Base-by-base conservation (phyloP, 2,888 invertebrate genomes). In the Plebejus argus region DNA sequence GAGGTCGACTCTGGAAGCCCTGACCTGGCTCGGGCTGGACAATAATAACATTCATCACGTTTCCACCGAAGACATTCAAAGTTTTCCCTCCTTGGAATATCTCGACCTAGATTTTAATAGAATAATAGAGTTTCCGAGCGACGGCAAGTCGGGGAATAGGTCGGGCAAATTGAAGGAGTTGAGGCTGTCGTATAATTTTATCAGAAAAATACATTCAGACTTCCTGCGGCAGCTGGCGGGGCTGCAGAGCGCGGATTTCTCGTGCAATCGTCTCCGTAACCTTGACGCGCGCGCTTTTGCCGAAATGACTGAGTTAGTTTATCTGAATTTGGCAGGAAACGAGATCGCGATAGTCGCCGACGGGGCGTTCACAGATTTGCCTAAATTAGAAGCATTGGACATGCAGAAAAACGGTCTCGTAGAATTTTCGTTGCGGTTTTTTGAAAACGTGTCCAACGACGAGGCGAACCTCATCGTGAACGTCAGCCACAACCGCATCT, bases 71-170 rank as follows among this genome's bases (percentile, higher is more conserved):
- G 95, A 96, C 1, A 94, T 97, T 71, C 95, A 95, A 78, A 94
- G 95, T 56, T 95, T 96, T 84, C 93, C 94, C 1, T 95, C 96
- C 78, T 87, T 97, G 76, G 96, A 96, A 83, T 97, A 97, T 88
- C 93, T 98, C 35, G 97, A 98, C 88, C 91, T 98, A 83, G 97
- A 98, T 84, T 97, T 97, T 77, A 98, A 98, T 89, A 95, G 96
- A 83, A 92, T 98, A 18, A 95, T 95, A 75, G 92, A 94, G 58
- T 91, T 98, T 81, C 97, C 97, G 0, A 94, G 94, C 56, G 95
- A 95, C 79, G 79, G 82, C 56, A 79, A 79, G 49, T 78, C 78
- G 58, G 77, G 72, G 15, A 86, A 49, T 93, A 94, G 74, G 7
- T 96, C 97, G 83, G 95, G 95, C 35, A 96, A 96, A 84, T 90